Conservation (phyloP, 2,797 vertebrate species). For the Podarcis siculus region DNA sequence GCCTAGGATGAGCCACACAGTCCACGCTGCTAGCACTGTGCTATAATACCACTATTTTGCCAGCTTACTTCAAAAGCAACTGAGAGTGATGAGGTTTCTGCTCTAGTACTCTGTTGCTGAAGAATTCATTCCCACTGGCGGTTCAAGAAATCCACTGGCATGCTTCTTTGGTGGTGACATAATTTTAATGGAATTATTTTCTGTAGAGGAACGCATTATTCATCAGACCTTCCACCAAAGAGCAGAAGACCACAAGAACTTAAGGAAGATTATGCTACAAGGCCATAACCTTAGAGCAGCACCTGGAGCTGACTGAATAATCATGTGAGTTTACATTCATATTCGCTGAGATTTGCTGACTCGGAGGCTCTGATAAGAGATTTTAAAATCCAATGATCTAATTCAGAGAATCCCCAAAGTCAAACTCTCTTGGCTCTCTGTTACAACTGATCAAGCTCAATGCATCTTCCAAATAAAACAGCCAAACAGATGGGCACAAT, state of each 20-base stretch:
- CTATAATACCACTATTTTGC: not conserved
- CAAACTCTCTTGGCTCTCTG: not conserved
- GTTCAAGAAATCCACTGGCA: slow-evolving; percentile 3
- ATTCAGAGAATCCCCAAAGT: not conserved
- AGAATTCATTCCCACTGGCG: not conserved
- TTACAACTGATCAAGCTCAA: not conserved
- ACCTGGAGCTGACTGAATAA: not conserved
- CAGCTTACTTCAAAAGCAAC: not conserved
- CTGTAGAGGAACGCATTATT: not conserved
- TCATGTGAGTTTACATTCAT: not conserved
- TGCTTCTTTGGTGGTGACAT: not conserved
- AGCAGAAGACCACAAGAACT: not conserved
- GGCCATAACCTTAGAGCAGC: not conserved
- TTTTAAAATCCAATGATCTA: not conserved
- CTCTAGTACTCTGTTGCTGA: not conserved
- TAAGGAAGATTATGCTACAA: not conserved
- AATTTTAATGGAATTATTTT: not conserved
- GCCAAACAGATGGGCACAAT: not conserved
- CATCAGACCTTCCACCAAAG: not conserved
- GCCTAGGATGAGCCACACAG: not conserved
- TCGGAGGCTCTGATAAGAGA: not conserved
- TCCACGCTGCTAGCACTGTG: not conserved
- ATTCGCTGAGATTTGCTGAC: not conserved
- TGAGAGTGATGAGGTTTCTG: not conserved
- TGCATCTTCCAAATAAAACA: not conserved